phyloP scores from a whole-genome alignment of 2,888 invertebrate genomes.

The Julus scandinavius region DNA sequence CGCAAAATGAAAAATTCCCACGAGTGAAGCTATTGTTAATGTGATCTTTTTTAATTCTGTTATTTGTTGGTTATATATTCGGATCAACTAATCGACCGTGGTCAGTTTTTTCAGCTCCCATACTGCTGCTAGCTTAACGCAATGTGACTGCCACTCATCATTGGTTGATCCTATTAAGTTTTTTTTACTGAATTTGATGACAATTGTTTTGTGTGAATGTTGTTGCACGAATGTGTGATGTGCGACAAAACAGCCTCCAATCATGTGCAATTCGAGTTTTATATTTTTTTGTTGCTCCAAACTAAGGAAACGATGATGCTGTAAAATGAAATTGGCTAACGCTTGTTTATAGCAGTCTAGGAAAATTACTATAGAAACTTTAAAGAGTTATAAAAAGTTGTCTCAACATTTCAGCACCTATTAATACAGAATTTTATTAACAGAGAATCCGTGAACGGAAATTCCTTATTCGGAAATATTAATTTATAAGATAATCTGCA shows the following conservation, averaged over 20 bases:
- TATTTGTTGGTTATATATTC: slow-evolving; percentile 49
- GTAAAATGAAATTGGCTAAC: neutral
- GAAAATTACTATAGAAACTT: neutral
- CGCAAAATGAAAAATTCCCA: slow-evolving; percentile 44
- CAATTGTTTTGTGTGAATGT: slow-evolving; percentile 43
- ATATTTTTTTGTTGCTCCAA: neutral
- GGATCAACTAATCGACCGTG: neutral
- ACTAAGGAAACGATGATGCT: neutral
- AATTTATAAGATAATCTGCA: neutral
- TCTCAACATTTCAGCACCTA: neutral
- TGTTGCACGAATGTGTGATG: slow-evolving; percentile 45
- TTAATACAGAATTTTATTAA: neutral
- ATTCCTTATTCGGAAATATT: neutral
- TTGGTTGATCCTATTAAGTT: slow-evolving; percentile 45
- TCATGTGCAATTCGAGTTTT: slow-evolving; percentile 40
- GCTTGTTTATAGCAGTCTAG: neutral
- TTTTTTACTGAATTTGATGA: slow-evolving; percentile 44
- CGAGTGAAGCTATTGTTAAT: slow-evolving; percentile 47
- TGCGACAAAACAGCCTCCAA: slow-evolving; percentile 42
- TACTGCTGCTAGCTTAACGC: too few species aligned
- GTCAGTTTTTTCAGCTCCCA: neutral
- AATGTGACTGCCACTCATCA: neutral
- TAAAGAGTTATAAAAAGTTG: neutral
- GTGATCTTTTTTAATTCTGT: slow-evolving; percentile 52
- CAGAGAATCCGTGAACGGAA: too few species aligned